Base-by-base conservation (phyloP, 2,113 vertebrate genomes). In the Riparia riparia region DNA sequence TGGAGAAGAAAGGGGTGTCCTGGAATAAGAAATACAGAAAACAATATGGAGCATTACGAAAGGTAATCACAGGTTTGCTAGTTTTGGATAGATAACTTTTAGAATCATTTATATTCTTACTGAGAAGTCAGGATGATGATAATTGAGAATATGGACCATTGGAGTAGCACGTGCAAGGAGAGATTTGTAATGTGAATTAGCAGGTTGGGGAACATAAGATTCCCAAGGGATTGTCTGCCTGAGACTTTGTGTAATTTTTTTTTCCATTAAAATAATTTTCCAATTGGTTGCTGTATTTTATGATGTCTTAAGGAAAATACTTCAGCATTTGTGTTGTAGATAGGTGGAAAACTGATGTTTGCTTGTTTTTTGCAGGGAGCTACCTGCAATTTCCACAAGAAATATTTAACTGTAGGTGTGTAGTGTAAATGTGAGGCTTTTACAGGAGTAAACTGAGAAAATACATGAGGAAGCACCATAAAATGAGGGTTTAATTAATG, bases 11-110 rank as follows among this genome's bases (percentile, higher is more conserved):
- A 53, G 99, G 99, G 28, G 94, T 98, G 41, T 99, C 99, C 19
- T 99, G 99, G 99, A 99, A 98, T 96, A 99, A 99, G 97, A 99
- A 98, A 78, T 99, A 99, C 60, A 98, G 98, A 74, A 99, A 99
- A 86, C 98, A 98, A 18, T 95, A 98, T 24, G 99, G 99, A 73
- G 97, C 99, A 6, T 97, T 99, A 68, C 97, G 98, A 64, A 99
- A 99, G 99, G 99, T 99, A 97, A 77, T 34, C 3, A 0, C 12
- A 17, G 50, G 14, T 61, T 60, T 69, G 11, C 34, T 89, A 7
- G 9, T 37, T 77, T 44, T 16, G 2, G 16, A 58, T 57, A 34
- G 32, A 3, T 49, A 31, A 66, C 12, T 66, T 86, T 15, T 44
- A 1, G 14, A 11, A 45, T 32, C 0, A 3, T 51, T 61, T 51